Evolutionary conservation across 2,888 invertebrate species (phyloP).

Genomic region (Tigriopus californicus): DNA sequence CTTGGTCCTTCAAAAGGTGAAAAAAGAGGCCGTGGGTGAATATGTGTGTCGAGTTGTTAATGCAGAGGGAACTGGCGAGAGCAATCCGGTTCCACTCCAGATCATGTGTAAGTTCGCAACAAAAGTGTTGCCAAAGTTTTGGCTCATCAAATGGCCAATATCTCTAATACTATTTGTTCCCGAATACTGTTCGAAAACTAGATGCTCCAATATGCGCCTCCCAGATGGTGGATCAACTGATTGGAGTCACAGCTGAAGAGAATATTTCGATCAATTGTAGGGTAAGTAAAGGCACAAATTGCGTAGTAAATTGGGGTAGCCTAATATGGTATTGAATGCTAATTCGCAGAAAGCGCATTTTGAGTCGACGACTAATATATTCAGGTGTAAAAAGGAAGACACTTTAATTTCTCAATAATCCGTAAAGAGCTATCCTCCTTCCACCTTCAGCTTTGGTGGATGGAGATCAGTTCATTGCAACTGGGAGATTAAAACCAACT

Average conservation of each 20-base stretch:
- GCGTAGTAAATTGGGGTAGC: too few species aligned
- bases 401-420: too few species aligned
- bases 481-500: too few species aligned
- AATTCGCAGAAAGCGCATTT: too few species aligned
- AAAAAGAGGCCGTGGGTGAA: slow-evolving; percentile 12
- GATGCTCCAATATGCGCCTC: slow-evolving; percentile 8
- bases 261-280: slow-evolving; percentile 13
- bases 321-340: too few species aligned
- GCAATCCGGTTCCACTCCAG: slow-evolving; percentile 16
- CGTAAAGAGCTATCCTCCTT: too few species aligned
- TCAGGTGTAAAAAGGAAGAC: too few species aligned
- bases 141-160: background rate
- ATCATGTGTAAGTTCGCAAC: slow-evolving; percentile 17
- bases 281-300: slow-evolving; percentile 1
- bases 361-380: too few species aligned
- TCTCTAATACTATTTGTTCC: background rate
- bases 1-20: slow-evolving; percentile 17
- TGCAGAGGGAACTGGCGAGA: slow-evolving; percentile 17
- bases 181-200: background rate
- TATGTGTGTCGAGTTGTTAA: slow-evolving; percentile 18
- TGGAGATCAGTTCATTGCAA: too few species aligned
- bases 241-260: slow-evolving; percentile 12
- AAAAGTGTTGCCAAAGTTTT: background rate
- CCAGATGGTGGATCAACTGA: slow-evolving; percentile 10
- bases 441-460: too few species aligned